Conservation (phyloP, 1,140 invertebrate genomes). For the Diachasmimorpha longicaudata region DNA sequence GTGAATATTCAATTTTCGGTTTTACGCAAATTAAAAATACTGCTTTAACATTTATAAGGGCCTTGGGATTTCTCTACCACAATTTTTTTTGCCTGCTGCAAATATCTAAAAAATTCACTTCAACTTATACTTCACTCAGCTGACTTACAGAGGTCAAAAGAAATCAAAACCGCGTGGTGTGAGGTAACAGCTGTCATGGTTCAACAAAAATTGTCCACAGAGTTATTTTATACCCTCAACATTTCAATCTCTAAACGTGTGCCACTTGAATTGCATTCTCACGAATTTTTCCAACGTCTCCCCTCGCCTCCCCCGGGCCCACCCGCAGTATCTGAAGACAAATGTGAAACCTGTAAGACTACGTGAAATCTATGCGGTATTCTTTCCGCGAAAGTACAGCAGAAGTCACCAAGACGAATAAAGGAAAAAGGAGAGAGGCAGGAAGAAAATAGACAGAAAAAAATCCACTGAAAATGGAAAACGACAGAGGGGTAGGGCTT, state of each 20-base stretch:
- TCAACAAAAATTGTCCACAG: background rate
- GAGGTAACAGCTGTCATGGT: background rate
- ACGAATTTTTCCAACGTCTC: background rate
- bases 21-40: too few relatives aligned
- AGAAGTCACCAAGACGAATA: background rate
- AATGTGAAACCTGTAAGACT: constrained; percentile 3
- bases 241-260: background rate
- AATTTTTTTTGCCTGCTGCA: too few relatives aligned
- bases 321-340: background rate
- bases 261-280: background rate
- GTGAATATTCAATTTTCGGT: too few relatives aligned
- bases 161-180: background rate
- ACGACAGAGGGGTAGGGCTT: too few relatives aligned
- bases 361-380: background rate
- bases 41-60: too few relatives aligned
- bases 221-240: background rate
- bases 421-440: background rate
- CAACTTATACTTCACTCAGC: background rate
- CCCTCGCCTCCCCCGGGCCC: background rate
- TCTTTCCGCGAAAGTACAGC: background rate
- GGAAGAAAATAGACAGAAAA: background rate
- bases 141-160: background rate
- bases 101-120: background rate
- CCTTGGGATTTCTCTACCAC: too few relatives aligned
- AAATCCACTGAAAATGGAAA: too few relatives aligned